Evolutionary conservation across 35 echinoderm and acorn worm genomes (phyloP), one percentile per base, ranked within the genome.

Genomic region (Amphiura filiformis): DNA sequence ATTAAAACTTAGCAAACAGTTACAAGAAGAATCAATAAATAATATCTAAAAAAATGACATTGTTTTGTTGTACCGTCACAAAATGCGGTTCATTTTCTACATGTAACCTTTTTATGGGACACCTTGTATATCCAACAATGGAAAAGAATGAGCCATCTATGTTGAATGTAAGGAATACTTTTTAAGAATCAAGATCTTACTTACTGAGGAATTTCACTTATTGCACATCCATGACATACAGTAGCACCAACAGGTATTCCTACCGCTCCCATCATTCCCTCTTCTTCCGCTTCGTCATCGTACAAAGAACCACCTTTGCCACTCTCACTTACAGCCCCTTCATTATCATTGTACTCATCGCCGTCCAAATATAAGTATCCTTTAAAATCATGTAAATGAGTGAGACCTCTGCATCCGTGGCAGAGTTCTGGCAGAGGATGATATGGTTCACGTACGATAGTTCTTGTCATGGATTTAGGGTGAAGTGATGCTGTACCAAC

Each of bases 401-500:
- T n/a, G 26, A 85, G 65, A 20, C 81, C 82, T 0, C 78, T 44
- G 39, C 89, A 91, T 26, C 89, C 82, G 76, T 76, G 40, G 28
- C 89, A 91, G 65, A 91, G 82, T 35, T 47, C 82, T 15, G 89
- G 89, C 18, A 83, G 82, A 37, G 41, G 57, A 13, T 76, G 34
- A 4, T 35, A 70, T 38, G 76, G 75, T 52, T 85, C 75, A 1
- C 89, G 89, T 20, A 75, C 23, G 26, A 85, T 82, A 1, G 89
- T 91, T 36, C 35, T 38, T 1, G 89, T 78, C 13, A 85, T 20
- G 0, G 83, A 57, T 39, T 91, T 91, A n/a, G 82, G 89, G 28
- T 91, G 89, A n/a, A 91, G 76, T 9, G 39, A 76, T 31, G 89
- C 82, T 0, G 89, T 38, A 26, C 89, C 89, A 7, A 85, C 76